Conservation (phyloP, 2,113 vertebrate species). For the Syngnathoides biaculeatus region DNA sequence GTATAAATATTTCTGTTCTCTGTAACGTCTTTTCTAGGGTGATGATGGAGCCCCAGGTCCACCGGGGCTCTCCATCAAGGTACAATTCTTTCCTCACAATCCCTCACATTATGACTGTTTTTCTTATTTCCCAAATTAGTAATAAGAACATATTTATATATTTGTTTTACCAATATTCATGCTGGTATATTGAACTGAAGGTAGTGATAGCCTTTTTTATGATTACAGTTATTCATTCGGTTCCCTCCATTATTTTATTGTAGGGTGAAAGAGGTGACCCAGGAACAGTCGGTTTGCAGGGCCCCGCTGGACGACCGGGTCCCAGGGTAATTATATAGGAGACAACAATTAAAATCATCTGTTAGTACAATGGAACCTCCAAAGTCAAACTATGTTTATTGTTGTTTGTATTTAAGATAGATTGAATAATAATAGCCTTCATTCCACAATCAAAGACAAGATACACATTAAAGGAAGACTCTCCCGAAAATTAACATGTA, state of each 20-base stretch:
- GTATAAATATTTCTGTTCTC: neutral
- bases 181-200: neutral
- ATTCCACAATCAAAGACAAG: no score
- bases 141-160: neutral
- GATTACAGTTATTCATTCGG: neutral
- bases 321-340: slow-evolving; percentile 45
- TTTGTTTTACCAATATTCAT: neutral
- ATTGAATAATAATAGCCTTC: no score
- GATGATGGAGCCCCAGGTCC: slow-evolving; percentile 63
- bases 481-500: no score
- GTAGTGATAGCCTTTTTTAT: neutral
- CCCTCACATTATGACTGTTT: neutral
- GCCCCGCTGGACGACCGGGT: slow-evolving; percentile 72
- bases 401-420: no score
- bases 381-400: no score
- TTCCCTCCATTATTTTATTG: slow-evolving; percentile 8
- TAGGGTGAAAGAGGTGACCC: slow-evolving; percentile 69
- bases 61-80: slow-evolving; percentile 71
- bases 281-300: slow-evolving; percentile 59
- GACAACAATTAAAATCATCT: no score
- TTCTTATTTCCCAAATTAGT: neutral
- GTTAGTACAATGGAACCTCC: no score
- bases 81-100: slow-evolving; percentile 15
- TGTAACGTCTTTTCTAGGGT: slow-evolving; percentile 59
- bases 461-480: no score